Evolutionary conservation across 2,797 vertebrate genomes (phyloP).

Genomic region (Cephalopachus bancanus): DNA sequence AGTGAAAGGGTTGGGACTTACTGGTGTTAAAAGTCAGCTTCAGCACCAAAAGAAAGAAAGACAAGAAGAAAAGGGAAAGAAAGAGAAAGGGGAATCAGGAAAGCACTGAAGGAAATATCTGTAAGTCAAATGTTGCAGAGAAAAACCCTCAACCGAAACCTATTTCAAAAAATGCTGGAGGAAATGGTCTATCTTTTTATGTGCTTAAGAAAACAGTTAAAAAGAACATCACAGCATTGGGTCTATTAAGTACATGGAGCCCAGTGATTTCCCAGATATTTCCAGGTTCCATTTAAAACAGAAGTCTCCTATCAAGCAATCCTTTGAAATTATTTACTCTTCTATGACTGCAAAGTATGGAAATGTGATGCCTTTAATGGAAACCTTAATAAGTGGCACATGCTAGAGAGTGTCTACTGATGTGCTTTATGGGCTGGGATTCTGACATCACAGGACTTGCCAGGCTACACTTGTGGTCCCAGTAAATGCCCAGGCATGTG

Average conservation of each 20-base stretch:
- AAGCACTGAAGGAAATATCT: constrained; percentile 74
- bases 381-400: constrained; percentile 85
- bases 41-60: not conserved
- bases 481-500: constrained; percentile 76
- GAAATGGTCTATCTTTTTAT: constrained; percentile 72
- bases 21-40: constrained; percentile 57
- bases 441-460: constrained; percentile 81
- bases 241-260: constrained; percentile 83
- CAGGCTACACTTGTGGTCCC: constrained; percentile 81
- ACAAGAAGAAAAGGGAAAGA: not conserved
- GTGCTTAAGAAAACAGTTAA: constrained; percentile 76
- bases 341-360: constrained; percentile 87
- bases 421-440: constrained; percentile 83
- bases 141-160: constrained; percentile 75
- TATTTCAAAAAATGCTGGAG: constrained; percentile 75
- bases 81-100: constrained; percentile 7
- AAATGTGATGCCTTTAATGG: constrained; percentile 87
- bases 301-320: constrained; percentile 85
- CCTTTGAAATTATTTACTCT: constrained; percentile 89
- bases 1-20: not conserved
- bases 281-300: constrained; percentile 85
- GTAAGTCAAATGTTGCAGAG: constrained; percentile 67
- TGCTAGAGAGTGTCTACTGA: constrained; percentile 86
- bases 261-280: constrained; percentile 82
- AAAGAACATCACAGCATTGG: constrained; percentile 67